These are phyloP conservation scores for Rhagoletis zephyria DNA, from an alignment of 1,140 invertebrate genomes.

Conservation along the genomic window DNA sequence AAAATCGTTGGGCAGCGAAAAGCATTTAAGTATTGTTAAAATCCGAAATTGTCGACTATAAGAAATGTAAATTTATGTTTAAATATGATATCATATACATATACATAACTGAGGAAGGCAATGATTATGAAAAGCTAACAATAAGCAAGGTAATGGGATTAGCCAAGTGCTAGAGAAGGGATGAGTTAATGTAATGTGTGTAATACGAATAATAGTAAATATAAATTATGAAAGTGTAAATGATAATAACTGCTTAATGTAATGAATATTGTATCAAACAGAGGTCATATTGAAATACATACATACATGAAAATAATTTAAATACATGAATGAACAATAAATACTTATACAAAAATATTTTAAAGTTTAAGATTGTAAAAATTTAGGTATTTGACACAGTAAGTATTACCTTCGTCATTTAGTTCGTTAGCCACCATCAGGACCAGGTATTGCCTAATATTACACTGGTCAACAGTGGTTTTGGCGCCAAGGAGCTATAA, in stretches of 20 bases:
- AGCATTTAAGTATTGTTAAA: not conserved
- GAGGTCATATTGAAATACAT: not conserved
- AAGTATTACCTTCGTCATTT: too few species aligned
- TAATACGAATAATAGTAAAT: not conserved
- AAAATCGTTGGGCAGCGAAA: not conserved
- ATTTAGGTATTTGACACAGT: too few species aligned
- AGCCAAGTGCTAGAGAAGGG: not conserved
- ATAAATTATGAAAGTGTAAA: constrained; percentile 39
- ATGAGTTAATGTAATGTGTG: not conserved
- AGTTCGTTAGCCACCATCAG: too few species aligned
- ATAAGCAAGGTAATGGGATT: not conserved
- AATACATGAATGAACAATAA: constrained; percentile 36
- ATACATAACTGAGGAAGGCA: not conserved
- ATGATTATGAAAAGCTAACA: not conserved
- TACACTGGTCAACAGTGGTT: too few species aligned
- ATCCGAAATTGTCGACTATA: not conserved
- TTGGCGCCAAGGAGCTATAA: too few species aligned
- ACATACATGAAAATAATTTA: constrained; percentile 12
- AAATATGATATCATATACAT: not conserved
- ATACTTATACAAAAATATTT: constrained; percentile 21
- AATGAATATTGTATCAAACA: constrained; percentile 1
- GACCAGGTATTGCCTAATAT: too few species aligned
- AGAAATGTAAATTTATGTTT: not conserved
- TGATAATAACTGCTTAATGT: constrained; percentile 30
- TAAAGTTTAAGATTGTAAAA: not conserved